These are phyloP conservation scores for Cylindroiulus punctatus DNA, from an alignment of 2,888 invertebrate species.

Conservation along the genomic window DNA sequence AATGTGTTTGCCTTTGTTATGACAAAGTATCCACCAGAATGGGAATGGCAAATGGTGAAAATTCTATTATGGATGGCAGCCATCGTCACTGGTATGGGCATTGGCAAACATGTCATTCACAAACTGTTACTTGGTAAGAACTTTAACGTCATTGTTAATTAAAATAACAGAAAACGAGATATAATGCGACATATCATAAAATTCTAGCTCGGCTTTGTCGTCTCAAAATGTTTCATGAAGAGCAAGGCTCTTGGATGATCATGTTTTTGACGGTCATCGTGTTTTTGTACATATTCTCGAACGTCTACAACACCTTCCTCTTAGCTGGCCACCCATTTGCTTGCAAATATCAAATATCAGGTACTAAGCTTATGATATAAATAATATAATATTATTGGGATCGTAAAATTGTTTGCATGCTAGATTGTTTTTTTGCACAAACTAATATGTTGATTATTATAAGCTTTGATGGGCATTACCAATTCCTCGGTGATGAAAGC, in stretches of 20 bases:
- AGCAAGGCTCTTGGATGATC: slow-evolving; percentile 69
- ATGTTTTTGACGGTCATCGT: slow-evolving; percentile 68
- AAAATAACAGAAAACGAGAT: background rate
- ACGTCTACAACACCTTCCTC: slow-evolving; percentile 68
- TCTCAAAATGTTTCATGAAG: slow-evolving; percentile 69
- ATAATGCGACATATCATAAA: background rate
- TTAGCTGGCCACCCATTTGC: slow-evolving; percentile 64
- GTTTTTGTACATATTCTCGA: slow-evolving; percentile 68
- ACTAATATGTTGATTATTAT: background rate
- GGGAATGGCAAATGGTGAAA: slow-evolving; percentile 65
- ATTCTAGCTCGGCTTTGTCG: slow-evolving; percentile 65
- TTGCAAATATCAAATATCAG: slow-evolving; percentile 65
- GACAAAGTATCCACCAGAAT: slow-evolving; percentile 68
- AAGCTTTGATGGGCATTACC: slow-evolving; percentile 51
- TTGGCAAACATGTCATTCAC: slow-evolving; percentile 68
- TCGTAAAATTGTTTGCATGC: background rate
- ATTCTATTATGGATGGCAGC: slow-evolving; percentile 68
- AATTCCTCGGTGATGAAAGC: slow-evolving; percentile 66
- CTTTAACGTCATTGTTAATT: background rate
- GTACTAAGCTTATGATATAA: too few relatives aligned
- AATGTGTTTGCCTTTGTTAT: slow-evolving; percentile 69
- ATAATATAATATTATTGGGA: too few relatives aligned
- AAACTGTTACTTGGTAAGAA: slow-evolving; percentile 66
- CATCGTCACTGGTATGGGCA: slow-evolving; percentile 66
- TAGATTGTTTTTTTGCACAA: background rate